phyloP scores from a whole-genome alignment of 2,797 vertebrate genomes.

The Tarsius wallacei region DNA sequence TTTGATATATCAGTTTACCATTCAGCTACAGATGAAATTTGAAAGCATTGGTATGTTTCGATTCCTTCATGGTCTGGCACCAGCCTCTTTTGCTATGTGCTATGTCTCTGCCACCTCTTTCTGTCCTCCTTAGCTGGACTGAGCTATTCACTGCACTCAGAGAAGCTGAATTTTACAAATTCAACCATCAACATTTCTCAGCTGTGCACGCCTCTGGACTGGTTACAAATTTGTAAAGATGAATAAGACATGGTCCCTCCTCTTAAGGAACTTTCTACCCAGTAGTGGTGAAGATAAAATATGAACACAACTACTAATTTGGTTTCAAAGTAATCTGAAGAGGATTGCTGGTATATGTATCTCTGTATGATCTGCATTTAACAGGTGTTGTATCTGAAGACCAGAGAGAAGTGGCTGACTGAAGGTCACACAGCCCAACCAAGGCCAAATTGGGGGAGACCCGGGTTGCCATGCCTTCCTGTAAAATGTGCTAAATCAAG shows the following conservation, averaged over 20 bases:
- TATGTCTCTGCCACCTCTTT: neutral
- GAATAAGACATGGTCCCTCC: neutral
- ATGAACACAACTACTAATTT: neutral
- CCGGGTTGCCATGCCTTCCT: neutral
- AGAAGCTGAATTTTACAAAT: neutral
- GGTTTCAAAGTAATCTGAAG: neutral
- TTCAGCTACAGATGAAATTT: neutral
- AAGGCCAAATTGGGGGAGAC: neutral
- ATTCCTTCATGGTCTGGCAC: neutral
- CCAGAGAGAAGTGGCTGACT: neutral
- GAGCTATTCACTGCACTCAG: neutral
- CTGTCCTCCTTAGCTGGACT: neutral
- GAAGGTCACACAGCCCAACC: neutral
- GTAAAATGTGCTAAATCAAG: rapidly evolving
- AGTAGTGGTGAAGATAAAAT: neutral
- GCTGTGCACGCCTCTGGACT: neutral
- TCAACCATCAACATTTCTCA: too few relatives aligned
- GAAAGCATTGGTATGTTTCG: rapidly evolving
- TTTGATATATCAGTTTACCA: too few relatives aligned
- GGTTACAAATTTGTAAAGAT: neutral
- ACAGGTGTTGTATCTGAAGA: neutral
- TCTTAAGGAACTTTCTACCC: neutral
- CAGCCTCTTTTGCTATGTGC: neutral
- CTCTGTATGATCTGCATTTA: neutral
- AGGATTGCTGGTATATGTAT: neutral